Evolutionary conservation across 2,797 vertebrate genomes (phyloP).

Genomic region (Phrynocephalus forsythii): DNA sequence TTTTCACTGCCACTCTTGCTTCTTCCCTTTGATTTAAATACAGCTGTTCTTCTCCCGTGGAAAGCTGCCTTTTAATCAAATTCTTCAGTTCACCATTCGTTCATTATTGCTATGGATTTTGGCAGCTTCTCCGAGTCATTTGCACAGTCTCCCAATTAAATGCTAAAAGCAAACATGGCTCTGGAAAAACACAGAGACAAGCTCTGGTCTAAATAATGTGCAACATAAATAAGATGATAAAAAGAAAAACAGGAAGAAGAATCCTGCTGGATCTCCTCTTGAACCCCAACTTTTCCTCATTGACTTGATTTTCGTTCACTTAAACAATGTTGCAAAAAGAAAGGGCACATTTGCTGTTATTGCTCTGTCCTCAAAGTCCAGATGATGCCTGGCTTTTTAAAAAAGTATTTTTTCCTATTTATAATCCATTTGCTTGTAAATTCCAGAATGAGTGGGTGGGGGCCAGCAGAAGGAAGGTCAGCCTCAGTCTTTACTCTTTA

Average conservation of each 20-base stretch:
- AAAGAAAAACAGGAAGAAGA: fast-evolving
- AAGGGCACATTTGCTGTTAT: not conserved
- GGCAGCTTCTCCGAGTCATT: slow-evolving; percentile 42
- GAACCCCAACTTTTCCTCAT: not conserved
- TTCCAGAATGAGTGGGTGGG: slow-evolving; percentile 21
- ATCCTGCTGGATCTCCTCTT: not conserved
- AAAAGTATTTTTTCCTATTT: not conserved
- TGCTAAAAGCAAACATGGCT: slow-evolving; percentile 43
- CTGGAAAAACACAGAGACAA: slow-evolving; percentile 20
- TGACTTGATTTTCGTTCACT: slow-evolving; percentile 1
- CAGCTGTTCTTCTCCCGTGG: not conserved
- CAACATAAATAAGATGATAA: slow-evolving; percentile 19
- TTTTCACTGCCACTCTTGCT: not conserved
- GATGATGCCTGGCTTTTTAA: not conserved
- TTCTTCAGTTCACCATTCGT: slow-evolving; percentile 40
- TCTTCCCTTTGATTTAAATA: not conserved
- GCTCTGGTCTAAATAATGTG: slow-evolving; percentile 41
- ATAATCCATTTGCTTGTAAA: slow-evolving; percentile 30
- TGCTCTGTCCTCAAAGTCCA: slow-evolving; percentile 1
- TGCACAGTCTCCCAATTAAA: slow-evolving; percentile 57
- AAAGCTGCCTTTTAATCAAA: slow-evolving; percentile 34
- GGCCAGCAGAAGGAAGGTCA: not conserved
- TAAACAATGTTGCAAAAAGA: not conserved
- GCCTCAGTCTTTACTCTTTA: slow-evolving; percentile 30
- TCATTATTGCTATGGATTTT: slow-evolving; percentile 45